Evolutionary conservation across 2,113 vertebrate genomes (phyloP).

Genomic region (Tor tambroides): DNA sequence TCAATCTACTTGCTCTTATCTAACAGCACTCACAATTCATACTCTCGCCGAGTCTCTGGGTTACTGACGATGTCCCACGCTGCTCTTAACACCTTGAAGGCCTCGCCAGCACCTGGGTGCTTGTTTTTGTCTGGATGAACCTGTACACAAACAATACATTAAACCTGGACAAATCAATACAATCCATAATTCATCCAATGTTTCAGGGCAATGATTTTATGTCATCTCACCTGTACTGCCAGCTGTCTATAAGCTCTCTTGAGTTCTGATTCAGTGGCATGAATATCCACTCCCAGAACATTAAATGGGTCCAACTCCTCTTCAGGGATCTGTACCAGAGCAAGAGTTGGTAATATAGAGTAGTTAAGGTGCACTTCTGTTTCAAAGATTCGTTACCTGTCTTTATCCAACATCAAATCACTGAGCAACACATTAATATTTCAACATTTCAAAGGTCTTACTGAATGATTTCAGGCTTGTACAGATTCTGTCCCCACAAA

Average conservation of each 20-base stretch:
- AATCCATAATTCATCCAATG: background rate
- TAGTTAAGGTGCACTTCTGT: background rate
- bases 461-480: too few relatives aligned
- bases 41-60: constrained; percentile 87
- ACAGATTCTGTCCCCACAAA: background rate
- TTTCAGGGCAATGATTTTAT: background rate
- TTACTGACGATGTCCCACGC: constrained; percentile 97
- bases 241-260: constrained; percentile 89
- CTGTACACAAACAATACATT: constrained; percentile 68
- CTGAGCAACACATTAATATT: background rate
- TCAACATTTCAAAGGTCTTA: background rate
- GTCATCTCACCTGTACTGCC: constrained; percentile 78
- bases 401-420: background rate
- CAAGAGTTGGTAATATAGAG: background rate
- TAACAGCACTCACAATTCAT: constrained; percentile 84
- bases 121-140: constrained; percentile 96
- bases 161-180: background rate
- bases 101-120: constrained; percentile 90
- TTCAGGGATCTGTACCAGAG: constrained; percentile 75
- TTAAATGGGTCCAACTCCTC: constrained; percentile 91
- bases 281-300: constrained; percentile 85
- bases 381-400: background rate
- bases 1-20: background rate
- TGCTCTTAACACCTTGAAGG: constrained; percentile 91
- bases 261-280: constrained; percentile 86